Conservation (phyloP, 1,140 invertebrate genomes). For the Zaprionus davidi region DNA sequence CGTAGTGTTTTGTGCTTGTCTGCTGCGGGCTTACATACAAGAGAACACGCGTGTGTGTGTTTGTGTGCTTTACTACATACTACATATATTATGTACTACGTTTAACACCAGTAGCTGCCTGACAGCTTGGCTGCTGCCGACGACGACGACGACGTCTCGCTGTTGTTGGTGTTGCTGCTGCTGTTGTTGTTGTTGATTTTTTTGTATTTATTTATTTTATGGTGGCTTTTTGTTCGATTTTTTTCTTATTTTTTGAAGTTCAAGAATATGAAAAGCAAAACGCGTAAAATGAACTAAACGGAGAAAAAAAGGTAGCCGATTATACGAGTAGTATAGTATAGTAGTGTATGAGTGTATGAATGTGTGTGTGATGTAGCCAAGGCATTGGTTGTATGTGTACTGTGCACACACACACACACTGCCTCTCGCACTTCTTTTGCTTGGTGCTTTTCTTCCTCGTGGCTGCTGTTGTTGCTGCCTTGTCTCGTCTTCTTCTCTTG, state of each 20-base stretch:
- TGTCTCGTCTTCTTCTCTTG: slow-evolving; percentile 58
- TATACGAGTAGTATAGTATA: slow-evolving; percentile 27
- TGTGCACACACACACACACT: slow-evolving; percentile 19
- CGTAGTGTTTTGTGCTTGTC: slow-evolving; percentile 49
- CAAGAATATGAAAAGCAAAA: slow-evolving; percentile 79
- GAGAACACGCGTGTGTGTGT: slow-evolving; percentile 9
- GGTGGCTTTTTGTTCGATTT: slow-evolving; percentile 68
- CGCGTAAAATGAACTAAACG: slow-evolving; percentile 58
- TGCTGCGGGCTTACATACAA: slow-evolving; percentile 14
- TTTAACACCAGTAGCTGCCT: slow-evolving; percentile 81
- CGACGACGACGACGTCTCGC: slow-evolving; percentile 50
- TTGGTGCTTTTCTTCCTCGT: slow-evolving; percentile 38
- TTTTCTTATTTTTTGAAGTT: slow-evolving; percentile 71
- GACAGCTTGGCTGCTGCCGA: slow-evolving; percentile 71
- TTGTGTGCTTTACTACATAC: slow-evolving; percentile 38
- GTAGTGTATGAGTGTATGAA: background rate
- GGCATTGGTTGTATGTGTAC: slow-evolving; percentile 19
- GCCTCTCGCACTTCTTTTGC: slow-evolving; percentile 47
- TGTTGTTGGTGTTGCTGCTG: slow-evolving; percentile 19
- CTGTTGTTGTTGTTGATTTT: slow-evolving; percentile 41
- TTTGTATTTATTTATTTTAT: slow-evolving; percentile 67
- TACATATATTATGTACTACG: slow-evolving; percentile 56
- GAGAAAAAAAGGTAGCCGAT: slow-evolving; percentile 41
- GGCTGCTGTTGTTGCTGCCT: slow-evolving; percentile 18
- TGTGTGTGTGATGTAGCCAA: slow-evolving; percentile 42